These are phyloP conservation scores for Eupithecia abbreviata DNA, from an alignment of 2,888 invertebrate genomes.

Conservation along the genomic window DNA sequence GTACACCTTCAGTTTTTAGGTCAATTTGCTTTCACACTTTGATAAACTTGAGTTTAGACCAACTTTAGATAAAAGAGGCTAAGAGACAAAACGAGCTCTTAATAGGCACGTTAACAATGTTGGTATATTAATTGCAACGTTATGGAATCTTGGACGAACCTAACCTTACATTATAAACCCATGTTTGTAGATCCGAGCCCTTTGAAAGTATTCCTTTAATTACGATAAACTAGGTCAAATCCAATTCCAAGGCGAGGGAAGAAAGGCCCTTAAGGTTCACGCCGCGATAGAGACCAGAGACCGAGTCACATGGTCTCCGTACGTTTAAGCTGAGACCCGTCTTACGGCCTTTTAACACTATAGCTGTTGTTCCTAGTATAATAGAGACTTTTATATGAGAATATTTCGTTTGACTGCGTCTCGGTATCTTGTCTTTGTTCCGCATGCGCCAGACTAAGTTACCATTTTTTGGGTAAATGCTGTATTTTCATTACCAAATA, in stretches of 20 bases:
- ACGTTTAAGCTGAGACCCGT: not conserved
- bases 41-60: not conserved
- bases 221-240: constrained; percentile 39
- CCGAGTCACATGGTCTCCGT: not conserved
- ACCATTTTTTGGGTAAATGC: no score
- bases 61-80: not conserved
- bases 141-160: not conserved
- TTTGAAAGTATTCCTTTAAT: constrained; percentile 3
- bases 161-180: not conserved
- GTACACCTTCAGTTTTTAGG: not conserved
- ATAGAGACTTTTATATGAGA: no score
- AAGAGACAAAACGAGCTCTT: no score
- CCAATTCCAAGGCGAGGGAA: constrained; percentile 23
- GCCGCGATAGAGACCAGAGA: not conserved
- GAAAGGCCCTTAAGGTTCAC: not conserved
- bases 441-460: no score
- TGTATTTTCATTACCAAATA: no score
- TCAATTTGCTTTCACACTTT: not conserved
- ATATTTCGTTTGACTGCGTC: not conserved
- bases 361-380: no score
- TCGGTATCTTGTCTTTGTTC: not conserved
- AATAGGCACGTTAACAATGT: not conserved
- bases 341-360: not conserved
- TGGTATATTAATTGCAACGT: not conserved
- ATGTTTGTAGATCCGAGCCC: not conserved